Conservation (phyloP, 2,113 vertebrate species). For the Mellivora capensis region DNA sequence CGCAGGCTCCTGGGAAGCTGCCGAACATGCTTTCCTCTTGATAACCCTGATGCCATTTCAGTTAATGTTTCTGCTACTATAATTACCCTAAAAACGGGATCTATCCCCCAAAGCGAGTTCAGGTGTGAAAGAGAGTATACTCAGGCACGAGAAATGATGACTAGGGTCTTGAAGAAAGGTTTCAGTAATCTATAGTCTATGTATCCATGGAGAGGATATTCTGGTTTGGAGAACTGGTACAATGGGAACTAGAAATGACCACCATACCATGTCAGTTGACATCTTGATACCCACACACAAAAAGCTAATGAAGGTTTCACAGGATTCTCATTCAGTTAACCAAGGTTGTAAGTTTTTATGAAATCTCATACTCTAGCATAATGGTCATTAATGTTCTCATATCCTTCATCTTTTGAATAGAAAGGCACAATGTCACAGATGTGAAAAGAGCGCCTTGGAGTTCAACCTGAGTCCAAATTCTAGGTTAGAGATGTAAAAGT, state of each 20-base stretch:
- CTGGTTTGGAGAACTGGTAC: not conserved
- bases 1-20: not conserved
- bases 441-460: not conserved
- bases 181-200: not conserved
- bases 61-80: not conserved
- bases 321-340: not conserved
- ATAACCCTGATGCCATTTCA: not conserved
- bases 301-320: not conserved
- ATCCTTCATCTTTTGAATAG: not conserved
- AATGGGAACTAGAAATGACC: not conserved
- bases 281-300: not conserved
- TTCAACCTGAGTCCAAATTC: not conserved
- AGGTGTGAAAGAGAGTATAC: not conserved
- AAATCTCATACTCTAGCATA: not conserved
- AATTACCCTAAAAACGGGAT: not conserved
- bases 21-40: not conserved
- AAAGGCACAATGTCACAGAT: not conserved
- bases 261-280: not conserved
- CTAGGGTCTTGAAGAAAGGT: not conserved
- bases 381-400: not conserved
- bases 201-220: not conserved
- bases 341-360: not conserved
- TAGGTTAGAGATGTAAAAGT: not conserved
- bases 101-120: not conserved
- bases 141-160: not conserved